Evolutionary conservation across 2,888 invertebrate genomes (phyloP).

Genomic region (Ptychoptera contaminata): DNA sequence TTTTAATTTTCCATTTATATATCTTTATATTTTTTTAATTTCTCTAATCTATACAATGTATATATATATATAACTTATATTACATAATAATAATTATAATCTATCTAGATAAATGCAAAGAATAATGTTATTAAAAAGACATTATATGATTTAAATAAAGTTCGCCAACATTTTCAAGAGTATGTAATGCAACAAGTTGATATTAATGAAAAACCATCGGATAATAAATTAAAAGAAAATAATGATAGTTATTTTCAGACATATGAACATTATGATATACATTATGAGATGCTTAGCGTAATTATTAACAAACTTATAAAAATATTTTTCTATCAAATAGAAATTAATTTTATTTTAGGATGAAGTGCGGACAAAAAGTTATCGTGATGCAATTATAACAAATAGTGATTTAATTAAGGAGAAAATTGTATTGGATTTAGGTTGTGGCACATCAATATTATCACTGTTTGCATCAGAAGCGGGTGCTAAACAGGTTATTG

Average conservation of each 20-base stretch:
- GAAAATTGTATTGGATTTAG: slow-evolving; percentile 84
- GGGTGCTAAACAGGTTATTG: slow-evolving; percentile 79
- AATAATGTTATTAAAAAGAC: too few relatives aligned
- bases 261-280: slow-evolving; percentile 83
- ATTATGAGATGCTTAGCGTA: slow-evolving; percentile 80
- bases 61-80: too few relatives aligned
- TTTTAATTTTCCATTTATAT: too few relatives aligned
- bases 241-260: slow-evolving; percentile 60
- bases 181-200: slow-evolving; percentile 35
- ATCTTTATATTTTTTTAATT: too few relatives aligned
- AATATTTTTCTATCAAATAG: slow-evolving; percentile 5
- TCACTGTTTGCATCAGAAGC: slow-evolving; percentile 97
- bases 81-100: too few relatives aligned
- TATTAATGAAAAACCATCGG: slow-evolving; percentile 21
- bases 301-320: not conserved
- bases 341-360: slow-evolving; percentile 36
- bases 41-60: too few relatives aligned
- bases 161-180: slow-evolving; percentile 28
- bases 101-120: too few relatives aligned
- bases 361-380: slow-evolving; percentile 70
- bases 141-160: too few relatives aligned
- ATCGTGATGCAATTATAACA: slow-evolving; percentile 64
- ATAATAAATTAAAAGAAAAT: slow-evolving; percentile 22
- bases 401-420: slow-evolving; percentile 53
- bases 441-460: slow-evolving; percentile 94